Evolutionary conservation across 2,113 vertebrate species (phyloP).

Genomic region (Mystacornis crossleyi): DNA sequence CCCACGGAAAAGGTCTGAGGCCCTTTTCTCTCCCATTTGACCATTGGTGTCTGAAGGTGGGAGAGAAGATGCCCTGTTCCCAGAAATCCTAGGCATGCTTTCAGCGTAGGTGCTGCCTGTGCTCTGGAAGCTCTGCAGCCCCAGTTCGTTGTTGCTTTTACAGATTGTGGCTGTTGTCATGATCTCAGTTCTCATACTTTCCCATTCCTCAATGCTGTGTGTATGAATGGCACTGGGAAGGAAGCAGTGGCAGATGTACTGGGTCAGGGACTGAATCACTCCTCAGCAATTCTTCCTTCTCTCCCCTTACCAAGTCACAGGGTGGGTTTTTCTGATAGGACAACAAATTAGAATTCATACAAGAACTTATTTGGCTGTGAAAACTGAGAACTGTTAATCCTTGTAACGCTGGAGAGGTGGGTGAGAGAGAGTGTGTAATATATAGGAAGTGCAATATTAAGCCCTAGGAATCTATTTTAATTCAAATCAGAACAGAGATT

Average conservation of each 20-base stretch:
- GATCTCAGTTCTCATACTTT: fast-evolving
- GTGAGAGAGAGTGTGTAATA: background rate
- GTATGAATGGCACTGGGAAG: background rate
- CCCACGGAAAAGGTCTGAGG: background rate
- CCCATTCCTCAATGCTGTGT: background rate
- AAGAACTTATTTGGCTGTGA: background rate
- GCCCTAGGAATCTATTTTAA: background rate
- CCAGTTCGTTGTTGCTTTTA: background rate
- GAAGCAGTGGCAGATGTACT: background rate
- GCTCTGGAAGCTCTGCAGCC: background rate
- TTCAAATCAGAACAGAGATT: background rate
- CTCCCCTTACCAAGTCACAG: background rate
- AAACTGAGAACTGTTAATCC: background rate
- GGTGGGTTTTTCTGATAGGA: background rate
- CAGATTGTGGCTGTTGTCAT: background rate
- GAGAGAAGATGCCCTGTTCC: background rate
- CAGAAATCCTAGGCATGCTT: background rate
- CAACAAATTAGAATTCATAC: background rate
- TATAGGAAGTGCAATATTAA: background rate
- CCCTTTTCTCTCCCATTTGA: background rate
- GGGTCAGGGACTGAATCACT: background rate
- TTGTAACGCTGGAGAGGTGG: background rate
- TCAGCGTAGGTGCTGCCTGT: background rate
- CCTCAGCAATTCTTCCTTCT: background rate
- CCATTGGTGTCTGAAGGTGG: background rate